Base-by-base conservation (phyloP, 2,888 invertebrate species). In the Ichneumon xanthorius region DNA sequence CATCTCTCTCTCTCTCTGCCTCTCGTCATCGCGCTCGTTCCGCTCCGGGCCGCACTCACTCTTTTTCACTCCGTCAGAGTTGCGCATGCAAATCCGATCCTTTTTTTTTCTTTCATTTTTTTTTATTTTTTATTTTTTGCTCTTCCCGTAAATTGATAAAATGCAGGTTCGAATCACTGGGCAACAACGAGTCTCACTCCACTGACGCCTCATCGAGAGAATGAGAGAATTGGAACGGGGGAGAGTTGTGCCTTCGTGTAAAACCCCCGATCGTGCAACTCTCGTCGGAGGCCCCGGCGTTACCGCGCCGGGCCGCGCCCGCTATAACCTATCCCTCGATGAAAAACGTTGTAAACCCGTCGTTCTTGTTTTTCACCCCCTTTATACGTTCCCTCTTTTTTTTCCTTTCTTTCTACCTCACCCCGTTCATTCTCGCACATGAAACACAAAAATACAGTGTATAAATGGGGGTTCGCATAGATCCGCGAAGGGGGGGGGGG, bases 131-230 rank as follows among this genome's bases (percentile, higher is more conserved):
- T 63, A 26, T 40, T 53, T 45, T 58, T 68, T 45, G 37, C 55
- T 40, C 70, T 50, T 26, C 37, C 75, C 88, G 88, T 89, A 90
- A 91, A 92, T 91, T 91, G 91, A 90, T 90, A 89, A 91, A 92
- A 91, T 89, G 88, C 88, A 86, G 89, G 87, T 89, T 89, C 89
- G 87, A 90, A 89, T 89, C 88, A 86, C 87, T 88, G 85, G 63
- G 82, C 81, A 85, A 79, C 85, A 85, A 87, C 87, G 87, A 77
- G 79, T 45, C 77, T 78, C 73, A 72, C 70, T 63, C 48, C 67
- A 77, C 40, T 58, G 70, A 61, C 71, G 61, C 73, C 70, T 53
- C 68, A 58, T 30, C 11, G 61, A 68, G 70, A 79, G 70, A 22
- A 53, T 30, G 63, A 19, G 40, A 68, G 61, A 67, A 22, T 58